These are phyloP conservation scores for Panurus biarmicus DNA, from an alignment of 2,113 vertebrate species.

Conservation along the genomic window DNA sequence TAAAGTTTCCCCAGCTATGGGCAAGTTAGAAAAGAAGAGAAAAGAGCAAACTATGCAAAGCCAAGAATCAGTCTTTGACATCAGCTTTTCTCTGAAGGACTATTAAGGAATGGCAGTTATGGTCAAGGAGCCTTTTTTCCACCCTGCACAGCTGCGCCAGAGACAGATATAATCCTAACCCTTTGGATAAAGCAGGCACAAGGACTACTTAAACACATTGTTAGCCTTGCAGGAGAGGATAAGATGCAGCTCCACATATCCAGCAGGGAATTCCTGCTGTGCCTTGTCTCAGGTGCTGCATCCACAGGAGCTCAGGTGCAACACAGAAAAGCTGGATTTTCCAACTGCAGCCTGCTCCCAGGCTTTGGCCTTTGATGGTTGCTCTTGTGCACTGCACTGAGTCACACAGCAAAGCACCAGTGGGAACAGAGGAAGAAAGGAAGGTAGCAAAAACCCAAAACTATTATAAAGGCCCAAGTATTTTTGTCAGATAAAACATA, in stretches of 20 bases:
- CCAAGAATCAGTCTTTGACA: neutral
- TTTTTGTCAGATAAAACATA: neutral
- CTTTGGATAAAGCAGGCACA: neutral
- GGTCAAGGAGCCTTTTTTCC: neutral
- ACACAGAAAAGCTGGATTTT: neutral
- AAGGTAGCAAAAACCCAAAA: neutral
- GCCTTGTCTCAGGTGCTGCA: neutral
- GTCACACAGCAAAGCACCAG: neutral
- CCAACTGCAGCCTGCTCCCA: neutral
- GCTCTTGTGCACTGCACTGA: neutral
- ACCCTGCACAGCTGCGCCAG: neutral
- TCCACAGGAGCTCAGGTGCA: neutral
- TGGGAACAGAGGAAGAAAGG: neutral
- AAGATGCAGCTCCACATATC: neutral
- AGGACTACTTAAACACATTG: neutral
- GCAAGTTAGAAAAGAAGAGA: neutral
- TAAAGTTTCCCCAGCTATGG: neutral
- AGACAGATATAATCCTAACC: neutral
- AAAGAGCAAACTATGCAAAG: neutral
- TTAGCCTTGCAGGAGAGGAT: neutral
- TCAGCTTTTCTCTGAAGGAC: neutral
- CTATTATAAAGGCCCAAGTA: neutral
- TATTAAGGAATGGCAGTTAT: neutral
- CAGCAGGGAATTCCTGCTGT: neutral
- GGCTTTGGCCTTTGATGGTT: neutral